Base-by-base conservation (phyloP, 2,797 vertebrate species). In the Alexandromys oeconomus region DNA sequence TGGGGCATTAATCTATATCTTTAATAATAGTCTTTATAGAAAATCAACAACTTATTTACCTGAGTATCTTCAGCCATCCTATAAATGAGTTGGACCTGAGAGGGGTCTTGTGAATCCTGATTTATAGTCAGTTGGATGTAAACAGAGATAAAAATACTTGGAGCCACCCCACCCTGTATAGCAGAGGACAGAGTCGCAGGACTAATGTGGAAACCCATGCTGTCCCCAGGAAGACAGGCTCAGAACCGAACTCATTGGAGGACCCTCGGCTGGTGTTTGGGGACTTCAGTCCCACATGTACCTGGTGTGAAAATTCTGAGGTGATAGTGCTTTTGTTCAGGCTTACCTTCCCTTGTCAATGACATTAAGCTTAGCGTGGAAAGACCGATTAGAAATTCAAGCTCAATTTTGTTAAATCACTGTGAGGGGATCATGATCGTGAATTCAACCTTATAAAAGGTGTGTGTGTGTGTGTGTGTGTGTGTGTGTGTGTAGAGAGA, bases 41-140 rank as follows among this genome's bases (percentile, higher is more conserved):
- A 88, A 59, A 59, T n/a, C 37, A 4, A 54, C 31, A n/a, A 61
- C 10, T 2, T 77, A 54, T 74, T 76, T 87, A 40, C 8, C 54
- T 54, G n/a, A 79, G 79, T 31, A 29, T 11, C 31, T 43, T 51
- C 46, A 85, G 40, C 31, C 13, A 9, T 74, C 54, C 77, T 31
- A 13, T 34, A 89, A 89, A 40, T 46, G 46, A 67, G 46, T 12
- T 73, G 63, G 54, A 43, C 43, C 34, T 37, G 15, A 46, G 37
- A 61, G 11, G 12, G 12, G 1, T 27, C 6, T 3, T 4, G 2
- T n/a, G 31, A 54, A 88, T 21, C 15, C 40, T 2, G 0, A 43
- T 13, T 89, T n/a, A 61, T 9, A 85, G 29, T 27, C 19, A 2
- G 31, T 48, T 27, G 13, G 54, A 37, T 57, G 21, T 37, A 74